Percentiles rank a stretch among this genome's conserved stretches.
phyloP scores from a whole-genome alignment of 2,113 vertebrate species.

The Zeus faber region DNA sequence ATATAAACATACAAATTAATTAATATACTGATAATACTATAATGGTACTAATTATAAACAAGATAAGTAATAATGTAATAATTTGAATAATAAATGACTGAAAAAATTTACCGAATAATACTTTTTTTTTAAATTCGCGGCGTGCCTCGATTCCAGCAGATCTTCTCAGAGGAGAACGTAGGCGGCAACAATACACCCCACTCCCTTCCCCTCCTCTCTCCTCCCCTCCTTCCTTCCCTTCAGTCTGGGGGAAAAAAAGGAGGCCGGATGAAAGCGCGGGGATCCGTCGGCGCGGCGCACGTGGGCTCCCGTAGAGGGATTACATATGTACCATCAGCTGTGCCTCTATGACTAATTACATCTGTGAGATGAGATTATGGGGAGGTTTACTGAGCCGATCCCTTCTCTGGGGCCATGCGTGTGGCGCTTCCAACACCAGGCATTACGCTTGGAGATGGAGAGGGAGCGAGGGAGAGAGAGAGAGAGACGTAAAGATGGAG shows the following conservation, averaged over 20 bases:
- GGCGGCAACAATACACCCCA: conserved; percentile 35
- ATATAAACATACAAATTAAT: too few species aligned
- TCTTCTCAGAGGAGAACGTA: conserved; percentile 57
- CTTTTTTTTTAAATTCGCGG: conserved; percentile 40
- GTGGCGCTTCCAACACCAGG: conserved; percentile 62
- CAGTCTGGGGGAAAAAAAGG: conserved; percentile 40
- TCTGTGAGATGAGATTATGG: conserved; percentile 78
- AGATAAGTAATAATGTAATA: too few species aligned
- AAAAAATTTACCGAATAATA: too few species aligned
- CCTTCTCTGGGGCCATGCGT: conserved; percentile 69
- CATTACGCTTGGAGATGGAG: conserved; percentile 51
- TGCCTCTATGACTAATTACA: conserved; percentile 79
- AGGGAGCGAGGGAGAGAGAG: too few species aligned
- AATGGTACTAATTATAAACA: too few species aligned
- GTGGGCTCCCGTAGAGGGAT: conserved; percentile 69
- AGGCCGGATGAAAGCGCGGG: conserved; percentile 48
- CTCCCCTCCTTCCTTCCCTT: too few species aligned
- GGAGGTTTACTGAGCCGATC: conserved; percentile 70
- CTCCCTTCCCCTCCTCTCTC: conserved; percentile 21
- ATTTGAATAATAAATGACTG: too few species aligned
- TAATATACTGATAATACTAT: too few species aligned
- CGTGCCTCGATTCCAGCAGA: conserved; percentile 48
- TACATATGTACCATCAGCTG: conserved; percentile 75
- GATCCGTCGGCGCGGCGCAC: conserved; percentile 47
- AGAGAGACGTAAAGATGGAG: too few species aligned